A percentile compares a stretch with the other conserved stretches of the same genome.
These are phyloP conservation scores for Drosophila navojoa DNA, from an alignment of 1,140 invertebrate genomes.

Conservation along the genomic window DNA sequence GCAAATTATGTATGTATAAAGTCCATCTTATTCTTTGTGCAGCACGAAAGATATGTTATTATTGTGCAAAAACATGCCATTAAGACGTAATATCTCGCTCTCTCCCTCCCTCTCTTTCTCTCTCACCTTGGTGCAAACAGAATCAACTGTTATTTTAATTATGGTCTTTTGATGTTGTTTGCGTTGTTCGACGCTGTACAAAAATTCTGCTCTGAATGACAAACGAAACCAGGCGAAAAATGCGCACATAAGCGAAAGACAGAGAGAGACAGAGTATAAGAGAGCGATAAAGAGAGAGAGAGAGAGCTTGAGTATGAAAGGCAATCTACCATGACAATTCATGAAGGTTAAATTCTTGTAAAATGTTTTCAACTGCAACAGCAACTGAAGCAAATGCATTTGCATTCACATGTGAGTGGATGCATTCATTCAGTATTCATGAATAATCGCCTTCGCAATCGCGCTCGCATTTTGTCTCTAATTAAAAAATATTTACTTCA, in stretches of 20 bases:
- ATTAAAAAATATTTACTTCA: slow-evolving; percentile 61
- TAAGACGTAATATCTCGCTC: background rate
- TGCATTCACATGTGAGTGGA: background rate
- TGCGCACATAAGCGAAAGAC: slow-evolving; percentile 45
- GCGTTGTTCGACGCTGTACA: slow-evolving; percentile 22
- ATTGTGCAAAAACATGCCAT: background rate
- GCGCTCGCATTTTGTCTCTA: slow-evolving; percentile 12
- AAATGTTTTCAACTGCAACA: slow-evolving; percentile 56
- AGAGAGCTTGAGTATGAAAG: slow-evolving; percentile 7
- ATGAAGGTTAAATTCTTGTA: slow-evolving; percentile 77
- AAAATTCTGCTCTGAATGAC: slow-evolving; percentile 49
- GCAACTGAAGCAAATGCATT: background rate
- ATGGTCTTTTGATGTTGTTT: slow-evolving; percentile 49
- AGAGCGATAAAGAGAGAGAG: background rate
- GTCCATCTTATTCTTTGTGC: too few species aligned
- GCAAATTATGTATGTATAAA: background rate
- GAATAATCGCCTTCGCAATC: slow-evolving; percentile 10
- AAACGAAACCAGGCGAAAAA: slow-evolving; percentile 58
- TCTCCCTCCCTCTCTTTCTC: background rate
- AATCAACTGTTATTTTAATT: slow-evolving; percentile 46
- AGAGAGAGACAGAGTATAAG: background rate
- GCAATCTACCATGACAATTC: slow-evolving; percentile 78
- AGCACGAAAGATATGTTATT: background rate
- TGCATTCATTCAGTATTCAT: background rate
- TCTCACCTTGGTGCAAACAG: background rate